Conservation (phyloP, 1,140 invertebrate species). For the Agrilus planipennis region DNA sequence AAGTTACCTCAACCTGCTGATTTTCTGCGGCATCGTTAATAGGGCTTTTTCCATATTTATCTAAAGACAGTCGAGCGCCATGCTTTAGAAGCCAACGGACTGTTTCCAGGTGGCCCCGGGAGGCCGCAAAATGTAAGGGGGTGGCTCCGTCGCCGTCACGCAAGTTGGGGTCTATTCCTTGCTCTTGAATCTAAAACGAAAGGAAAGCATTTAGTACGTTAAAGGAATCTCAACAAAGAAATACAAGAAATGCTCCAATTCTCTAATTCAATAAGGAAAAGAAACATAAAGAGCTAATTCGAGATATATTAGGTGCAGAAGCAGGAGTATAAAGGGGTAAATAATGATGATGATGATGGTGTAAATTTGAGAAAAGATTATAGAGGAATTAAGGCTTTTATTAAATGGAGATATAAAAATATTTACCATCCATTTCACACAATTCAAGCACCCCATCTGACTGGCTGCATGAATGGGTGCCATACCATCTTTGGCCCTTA, state of each 20-base stretch:
- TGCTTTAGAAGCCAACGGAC: conserved; percentile 73
- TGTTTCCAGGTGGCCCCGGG: conserved; percentile 65
- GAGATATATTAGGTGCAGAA: no score
- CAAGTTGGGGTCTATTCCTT: conserved; percentile 69
- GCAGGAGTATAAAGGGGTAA: no score
- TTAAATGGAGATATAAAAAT: no score
- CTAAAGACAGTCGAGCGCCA: conserved; percentile 62
- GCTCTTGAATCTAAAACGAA: conserved; percentile 58
- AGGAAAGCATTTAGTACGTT: no score
- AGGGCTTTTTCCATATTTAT: conserved; percentile 77
- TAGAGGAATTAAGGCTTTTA: no score
- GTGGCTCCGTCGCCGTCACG: conserved; percentile 75
- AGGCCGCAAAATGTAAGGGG: conserved; percentile 68
- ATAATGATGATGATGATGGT: no score
- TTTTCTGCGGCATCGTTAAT: conserved; percentile 83
- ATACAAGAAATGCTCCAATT: no score
- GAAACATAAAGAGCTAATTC: no score
- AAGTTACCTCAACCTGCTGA: conserved; percentile 68
- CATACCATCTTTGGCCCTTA: conserved; percentile 78
- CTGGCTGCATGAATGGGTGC: conserved; percentile 76
- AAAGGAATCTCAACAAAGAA: no score
- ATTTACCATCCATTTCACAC: conserved; percentile 80
- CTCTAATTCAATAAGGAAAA: no score
- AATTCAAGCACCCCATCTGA: conserved; percentile 75
- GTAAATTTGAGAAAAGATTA: no score